phyloP scores from a whole-genome alignment of 2,113 vertebrate species.

The Taurulus bubalis region DNA sequence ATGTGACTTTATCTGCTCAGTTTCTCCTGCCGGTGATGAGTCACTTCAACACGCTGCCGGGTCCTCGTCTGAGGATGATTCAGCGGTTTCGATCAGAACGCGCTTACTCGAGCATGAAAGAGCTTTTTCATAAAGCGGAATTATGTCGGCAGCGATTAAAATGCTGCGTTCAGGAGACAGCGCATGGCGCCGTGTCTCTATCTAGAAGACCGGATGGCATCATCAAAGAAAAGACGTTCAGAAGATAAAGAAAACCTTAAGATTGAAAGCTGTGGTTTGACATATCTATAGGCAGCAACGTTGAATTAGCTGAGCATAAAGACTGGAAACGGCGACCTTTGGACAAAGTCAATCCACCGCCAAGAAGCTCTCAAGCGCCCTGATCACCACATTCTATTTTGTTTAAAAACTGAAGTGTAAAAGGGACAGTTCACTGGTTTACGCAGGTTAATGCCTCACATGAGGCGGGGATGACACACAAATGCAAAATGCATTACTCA shows the following conservation, averaged over 20 bases:
- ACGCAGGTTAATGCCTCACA: not conserved
- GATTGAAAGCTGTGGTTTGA: not conserved
- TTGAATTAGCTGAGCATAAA: no score
- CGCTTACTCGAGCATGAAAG: not conserved
- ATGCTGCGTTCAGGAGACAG: not conserved
- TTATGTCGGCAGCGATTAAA: not conserved
- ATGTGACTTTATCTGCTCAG: slow-evolving; percentile 5
- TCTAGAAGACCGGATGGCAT: not conserved
- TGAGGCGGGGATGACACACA: no score
- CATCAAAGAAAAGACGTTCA: not conserved
- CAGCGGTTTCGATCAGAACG: slow-evolving; percentile 31
- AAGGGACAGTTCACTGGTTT: slow-evolving; percentile 5
- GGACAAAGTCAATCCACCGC: no score
- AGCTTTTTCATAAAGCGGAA: not conserved
- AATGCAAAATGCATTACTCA: no score
- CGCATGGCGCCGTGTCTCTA: not conserved
- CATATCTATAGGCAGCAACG: no score
- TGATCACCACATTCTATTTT: not conserved
- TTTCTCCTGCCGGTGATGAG: not conserved
- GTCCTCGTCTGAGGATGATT: slow-evolving; percentile 37
- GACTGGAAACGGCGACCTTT: no score
- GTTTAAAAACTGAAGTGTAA: not conserved
- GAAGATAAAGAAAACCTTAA: not conserved
- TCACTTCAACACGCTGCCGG: slow-evolving; percentile 10
- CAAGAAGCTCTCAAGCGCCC: not conserved